These are phyloP conservation scores for Cromileptes altivelis DNA, from an alignment of 2,113 vertebrate genomes.

Conservation along the genomic window DNA sequence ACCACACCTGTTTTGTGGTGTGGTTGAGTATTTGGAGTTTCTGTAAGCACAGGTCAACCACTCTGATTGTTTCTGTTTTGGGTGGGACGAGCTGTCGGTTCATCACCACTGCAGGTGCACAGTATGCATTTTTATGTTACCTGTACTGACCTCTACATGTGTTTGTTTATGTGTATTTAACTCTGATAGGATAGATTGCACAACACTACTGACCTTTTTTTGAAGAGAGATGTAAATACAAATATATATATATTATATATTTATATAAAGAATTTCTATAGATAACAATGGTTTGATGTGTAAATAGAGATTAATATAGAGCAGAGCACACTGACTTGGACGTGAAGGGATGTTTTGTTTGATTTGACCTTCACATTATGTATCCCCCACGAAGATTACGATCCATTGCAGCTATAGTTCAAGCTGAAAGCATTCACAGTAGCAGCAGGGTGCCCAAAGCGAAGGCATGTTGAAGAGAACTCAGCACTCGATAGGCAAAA, in stretches of 20 bases:
- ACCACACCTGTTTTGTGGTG: slow-evolving; percentile 7
- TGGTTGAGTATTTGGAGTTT: slow-evolving; percentile 23
- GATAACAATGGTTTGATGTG: slow-evolving; percentile 64
- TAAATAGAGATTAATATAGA: slow-evolving; percentile 66
- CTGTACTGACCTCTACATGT: slow-evolving; percentile 74
- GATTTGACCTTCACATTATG: slow-evolving; percentile 36
- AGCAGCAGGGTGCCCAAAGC: neutral
- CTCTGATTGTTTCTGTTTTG: slow-evolving; percentile 31
- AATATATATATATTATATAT: slow-evolving; percentile 80
- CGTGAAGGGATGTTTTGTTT: slow-evolving; percentile 9
- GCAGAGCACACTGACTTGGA: slow-evolving; percentile 26
- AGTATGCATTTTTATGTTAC: slow-evolving; percentile 60
- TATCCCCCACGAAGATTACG: slow-evolving; percentile 5
- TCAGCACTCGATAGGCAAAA: neutral
- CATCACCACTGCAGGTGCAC: slow-evolving; percentile 36
- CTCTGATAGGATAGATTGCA: slow-evolving; percentile 60
- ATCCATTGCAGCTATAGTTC: slow-evolving; percentile 21
- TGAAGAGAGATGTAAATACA: slow-evolving; percentile 79
- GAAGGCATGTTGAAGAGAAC: slow-evolving; percentile 7
- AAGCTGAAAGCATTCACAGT: slow-evolving; percentile 4
- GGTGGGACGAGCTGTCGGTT: slow-evolving; percentile 26
- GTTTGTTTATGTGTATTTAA: slow-evolving; percentile 69
- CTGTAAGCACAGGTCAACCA: slow-evolving; percentile 23
- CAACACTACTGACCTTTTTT: slow-evolving; percentile 71
- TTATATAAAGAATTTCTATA: slow-evolving; percentile 73